phyloP scores from a whole-genome alignment of 2,888 invertebrate species.

The Leucophenga montana region DNA sequence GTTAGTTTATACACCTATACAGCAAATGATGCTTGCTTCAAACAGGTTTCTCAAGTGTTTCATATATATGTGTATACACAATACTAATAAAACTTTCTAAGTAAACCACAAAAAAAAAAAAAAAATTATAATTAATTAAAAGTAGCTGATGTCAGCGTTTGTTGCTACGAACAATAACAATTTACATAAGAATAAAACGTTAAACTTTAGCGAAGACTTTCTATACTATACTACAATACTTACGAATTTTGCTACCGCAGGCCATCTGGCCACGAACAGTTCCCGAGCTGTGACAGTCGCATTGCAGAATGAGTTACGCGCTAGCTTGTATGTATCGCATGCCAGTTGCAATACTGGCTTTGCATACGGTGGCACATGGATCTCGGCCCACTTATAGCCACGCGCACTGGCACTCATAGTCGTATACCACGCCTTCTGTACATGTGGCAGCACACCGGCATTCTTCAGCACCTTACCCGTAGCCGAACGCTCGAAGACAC shows the following conservation, averaged over 20 bases:
- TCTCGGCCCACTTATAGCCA: constrained; percentile 80
- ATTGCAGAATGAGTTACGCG: constrained; percentile 74
- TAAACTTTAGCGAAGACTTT: not conserved
- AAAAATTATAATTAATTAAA: not conserved
- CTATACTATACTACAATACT: constrained; percentile 63
- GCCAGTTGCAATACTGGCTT: constrained; percentile 79
- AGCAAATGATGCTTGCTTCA: no score
- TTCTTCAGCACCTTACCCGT: constrained; percentile 79
- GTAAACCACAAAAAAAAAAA: not conserved
- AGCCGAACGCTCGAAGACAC: constrained; percentile 81
- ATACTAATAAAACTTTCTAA: not conserved
- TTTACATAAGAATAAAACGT: not conserved
- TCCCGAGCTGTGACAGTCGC: constrained; percentile 74
- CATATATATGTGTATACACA: no score
- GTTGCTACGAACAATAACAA: not conserved
- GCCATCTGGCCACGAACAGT: constrained; percentile 76
- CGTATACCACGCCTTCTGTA: constrained; percentile 78
- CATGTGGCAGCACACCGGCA: constrained; percentile 78
- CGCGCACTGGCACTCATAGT: constrained; percentile 77
- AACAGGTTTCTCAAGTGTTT: no score
- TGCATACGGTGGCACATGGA: constrained; percentile 80
- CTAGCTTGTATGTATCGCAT: constrained; percentile 76
- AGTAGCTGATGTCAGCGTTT: constrained; percentile 36
- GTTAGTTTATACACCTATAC: no score
- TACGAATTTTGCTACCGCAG: constrained; percentile 75